Base-by-base conservation (phyloP, 1,140 invertebrate genomes). In the Sitobion miscanthi region DNA sequence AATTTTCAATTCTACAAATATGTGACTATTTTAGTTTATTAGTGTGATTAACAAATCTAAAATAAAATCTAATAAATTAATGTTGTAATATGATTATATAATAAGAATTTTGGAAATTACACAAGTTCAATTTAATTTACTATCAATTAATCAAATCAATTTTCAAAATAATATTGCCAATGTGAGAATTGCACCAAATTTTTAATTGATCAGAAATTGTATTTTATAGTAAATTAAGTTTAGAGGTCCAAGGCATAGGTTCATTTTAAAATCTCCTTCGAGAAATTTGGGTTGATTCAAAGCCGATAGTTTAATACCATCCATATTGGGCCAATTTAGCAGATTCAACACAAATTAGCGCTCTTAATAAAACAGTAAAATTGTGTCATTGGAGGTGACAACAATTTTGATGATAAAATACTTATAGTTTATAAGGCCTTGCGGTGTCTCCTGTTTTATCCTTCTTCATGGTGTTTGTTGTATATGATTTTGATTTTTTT, bases 351-450 rank as follows among this genome's bases (percentile, higher is more conserved):
- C n/a, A n/a, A 77, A 77, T 77, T 62, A 11, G 57, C 9, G 30
- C 3, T 62, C 57, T 62, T 77, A 35, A 77, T 77, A 77, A 69
- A n/a, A 77, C 11, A 17, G 1, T n/a, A 1, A n/a, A n/a, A n/a
- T n/a, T n/a, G 9, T 69, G 30, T n/a, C 30, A 77, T 77, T 77
- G 30, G 5, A 77, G 14, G 4, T 77, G 5, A n/a, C 5, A 5
- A n/a, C n/a, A 94, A 97, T 97, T 89, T 89, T 0, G 14, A 54
- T 86, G 7, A 77, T 0, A 90, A 90, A 89, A 83, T 90, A 97
- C 97, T 97, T 97, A 97, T 97, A 98, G 96, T 97, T 98, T 98
- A 95, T 97, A 98, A 85, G 97, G 97, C 89, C 97, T 96, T 94
- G 96, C 96, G 94, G 96, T 97, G 95, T 97, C 97, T 90, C 96